Evolutionary conservation across 2,888 invertebrate genomes (phyloP).

Genomic region (Acanthosoma haemorrhoidale): DNA sequence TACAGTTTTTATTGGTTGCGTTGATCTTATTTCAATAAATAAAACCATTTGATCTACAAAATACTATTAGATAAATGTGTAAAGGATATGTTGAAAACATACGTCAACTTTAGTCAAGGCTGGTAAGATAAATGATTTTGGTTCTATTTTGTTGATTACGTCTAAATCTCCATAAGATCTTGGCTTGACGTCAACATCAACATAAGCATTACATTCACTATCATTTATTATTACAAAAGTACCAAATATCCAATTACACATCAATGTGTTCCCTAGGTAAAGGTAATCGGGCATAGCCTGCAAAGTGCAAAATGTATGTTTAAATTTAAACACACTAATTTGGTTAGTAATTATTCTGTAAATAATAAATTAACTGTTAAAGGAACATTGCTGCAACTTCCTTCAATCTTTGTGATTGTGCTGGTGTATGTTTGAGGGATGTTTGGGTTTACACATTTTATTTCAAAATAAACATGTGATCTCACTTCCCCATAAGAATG

Average conservation of each 20-base stretch:
- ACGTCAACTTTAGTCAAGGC: neutral
- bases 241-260: neutral
- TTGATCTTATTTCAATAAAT: no score
- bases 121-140: neutral
- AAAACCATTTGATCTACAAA: no score
- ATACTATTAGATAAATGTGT: neutral
- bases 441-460: neutral
- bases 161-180: neutral
- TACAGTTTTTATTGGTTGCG: no score
- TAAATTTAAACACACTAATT: neutral
- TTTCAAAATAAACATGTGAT: neutral
- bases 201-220: neutral
- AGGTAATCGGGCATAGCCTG: neutral
- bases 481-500: neutral
- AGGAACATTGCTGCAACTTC: neutral
- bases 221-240: neutral
- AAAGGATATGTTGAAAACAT: neutral
- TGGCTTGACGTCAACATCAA: neutral
- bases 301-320: neutral
- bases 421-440: neutral
- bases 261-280: neutral
- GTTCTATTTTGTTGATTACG: neutral
- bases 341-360: neutral
- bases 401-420: neutral
- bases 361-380: neutral